phyloP scores from a whole-genome alignment of 1,140 invertebrate genomes.

The Hycleus phaleratus region DNA sequence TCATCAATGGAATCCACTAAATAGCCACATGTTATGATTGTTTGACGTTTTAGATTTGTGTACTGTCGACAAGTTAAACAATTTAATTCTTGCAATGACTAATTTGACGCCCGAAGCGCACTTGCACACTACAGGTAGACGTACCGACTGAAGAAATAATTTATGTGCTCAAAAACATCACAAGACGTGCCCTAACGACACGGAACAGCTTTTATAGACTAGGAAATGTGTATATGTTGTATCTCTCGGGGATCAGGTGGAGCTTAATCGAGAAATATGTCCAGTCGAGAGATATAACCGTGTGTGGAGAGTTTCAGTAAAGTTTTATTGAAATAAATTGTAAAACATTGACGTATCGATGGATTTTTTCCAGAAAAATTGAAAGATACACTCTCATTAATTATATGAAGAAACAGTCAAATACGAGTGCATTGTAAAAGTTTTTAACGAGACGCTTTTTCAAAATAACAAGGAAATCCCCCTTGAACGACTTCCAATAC shows the following conservation, averaged over 20 bases:
- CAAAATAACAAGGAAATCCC: constrained; percentile 10
- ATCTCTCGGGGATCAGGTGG: constrained; percentile 14
- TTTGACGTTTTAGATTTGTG: neutral
- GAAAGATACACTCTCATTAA: no score
- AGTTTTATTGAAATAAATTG: constrained; percentile 23
- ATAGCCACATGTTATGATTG: constrained; percentile 6
- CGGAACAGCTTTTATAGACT: constrained; percentile 16
- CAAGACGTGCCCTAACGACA: constrained; percentile 16
- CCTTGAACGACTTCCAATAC: constrained; percentile 7
- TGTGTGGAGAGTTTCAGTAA: constrained; percentile 9
- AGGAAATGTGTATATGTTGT: constrained; percentile 3
- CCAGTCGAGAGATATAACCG: constrained; percentile 18
- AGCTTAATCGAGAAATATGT: constrained; percentile 23
- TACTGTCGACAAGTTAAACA: no score
- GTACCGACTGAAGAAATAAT: neutral
- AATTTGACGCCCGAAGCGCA: no score
- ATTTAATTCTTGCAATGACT: no score
- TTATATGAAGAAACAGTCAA: neutral
- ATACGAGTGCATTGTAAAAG: constrained; percentile 6
- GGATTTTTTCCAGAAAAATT: neutral
- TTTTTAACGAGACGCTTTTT: constrained; percentile 9
- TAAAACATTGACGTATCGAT: constrained; percentile 4
- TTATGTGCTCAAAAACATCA: constrained; percentile 16
- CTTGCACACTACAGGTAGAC: no score
- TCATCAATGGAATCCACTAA: constrained; percentile 2